Base-by-base conservation (phyloP, 30 jellyfish, hydroid and myxozoan genomes). In the Haliclystus octoradiatus region DNA sequence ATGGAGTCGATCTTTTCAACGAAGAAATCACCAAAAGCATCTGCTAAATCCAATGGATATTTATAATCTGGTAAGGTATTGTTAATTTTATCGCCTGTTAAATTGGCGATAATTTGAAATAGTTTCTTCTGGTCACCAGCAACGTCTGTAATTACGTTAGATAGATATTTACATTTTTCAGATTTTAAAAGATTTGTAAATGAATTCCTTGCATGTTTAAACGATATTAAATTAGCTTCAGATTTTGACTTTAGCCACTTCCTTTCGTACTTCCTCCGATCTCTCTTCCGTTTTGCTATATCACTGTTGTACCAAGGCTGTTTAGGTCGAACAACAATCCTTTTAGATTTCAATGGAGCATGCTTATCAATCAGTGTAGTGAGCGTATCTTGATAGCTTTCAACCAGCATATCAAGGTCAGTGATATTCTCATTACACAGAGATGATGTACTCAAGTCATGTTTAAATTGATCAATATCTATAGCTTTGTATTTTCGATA, bases 111-210 rank as follows among this genome's bases (percentile, higher is more conserved):
- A 29, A 71, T 62, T 52, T 71, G 28, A 32, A 49, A 71, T 57
- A 71, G 75, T 34, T 71, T 65, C 78, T 68, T 68, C 49, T 68
- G 69, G 49, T 68, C 78, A 34, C 78, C 78, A 68, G 76, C 76
- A 13, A 75, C 50, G 19, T 71, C 75, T 50, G 13, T 50, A 31
- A 71, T 75, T 14, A 71, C 60, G 52, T 52, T 31, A 71, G 81
- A 50, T n/a, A n/a, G n/a, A n/a, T n/a, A n/a, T n/a, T n/a, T n/a
- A n/a, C n/a, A n/a, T n/a, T n/a, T n/a, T n/a, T n/a, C n/a, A n/a
- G n/a, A n/a, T n/a, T n/a, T n/a, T n/a, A n/a, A n/a, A n/a, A n/a
- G n/a, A n/a, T n/a, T 71, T n/a, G 75, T 28, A 71, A 71, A 71
- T 52, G n/a, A 28, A 51, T 71, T 71, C 76, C 78, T 51, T 50